Percentiles rank a stretch among this genome's conserved stretches.
Evolutionary conservation across 23 tunicate genomes (phyloP).

Genomic region (Aplidium turbinatum): DNA sequence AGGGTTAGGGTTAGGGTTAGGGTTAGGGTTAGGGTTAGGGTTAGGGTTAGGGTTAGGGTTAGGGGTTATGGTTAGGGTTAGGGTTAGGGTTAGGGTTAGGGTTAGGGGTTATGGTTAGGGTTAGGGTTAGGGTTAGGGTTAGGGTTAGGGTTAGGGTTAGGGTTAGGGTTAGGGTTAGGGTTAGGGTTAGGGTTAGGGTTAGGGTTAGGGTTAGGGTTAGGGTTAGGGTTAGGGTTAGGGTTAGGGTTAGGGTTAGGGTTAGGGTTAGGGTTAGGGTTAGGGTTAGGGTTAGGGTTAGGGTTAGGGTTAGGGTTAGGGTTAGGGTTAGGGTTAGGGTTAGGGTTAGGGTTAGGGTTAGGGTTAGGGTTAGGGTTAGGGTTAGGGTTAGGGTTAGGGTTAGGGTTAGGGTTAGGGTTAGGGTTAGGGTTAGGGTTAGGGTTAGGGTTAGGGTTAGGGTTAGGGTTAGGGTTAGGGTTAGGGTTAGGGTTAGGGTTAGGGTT

Average conservation of each 20-base stretch:
- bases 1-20: conserved; percentile 58
- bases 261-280: conserved; percentile 79
- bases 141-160: conserved; percentile 83
- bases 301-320: conserved; percentile 55
- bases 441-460: conserved; percentile 41
- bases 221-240: conserved; percentile 88
- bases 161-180: conserved; percentile 85
- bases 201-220: conserved; percentile 88
- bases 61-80: no score
- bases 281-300: conserved; percentile 60
- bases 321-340: conserved; percentile 42
- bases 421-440: conserved; percentile 49
- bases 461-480: conserved; percentile 50
- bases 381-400: conserved; percentile 48
- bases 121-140: conserved; percentile 69
- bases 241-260: conserved; percentile 63
- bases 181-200: conserved; percentile 88
- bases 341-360: conserved; percentile 39
- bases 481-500: conserved; percentile 47
- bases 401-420: conserved; percentile 62
- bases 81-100: no score
- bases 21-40: conserved; percentile 89
- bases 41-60: conserved; percentile 80
- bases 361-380: conserved; percentile 47
- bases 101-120: no score